Base-by-base conservation (phyloP, 2,888 invertebrate species). In the Cheilosia scutellata region DNA sequence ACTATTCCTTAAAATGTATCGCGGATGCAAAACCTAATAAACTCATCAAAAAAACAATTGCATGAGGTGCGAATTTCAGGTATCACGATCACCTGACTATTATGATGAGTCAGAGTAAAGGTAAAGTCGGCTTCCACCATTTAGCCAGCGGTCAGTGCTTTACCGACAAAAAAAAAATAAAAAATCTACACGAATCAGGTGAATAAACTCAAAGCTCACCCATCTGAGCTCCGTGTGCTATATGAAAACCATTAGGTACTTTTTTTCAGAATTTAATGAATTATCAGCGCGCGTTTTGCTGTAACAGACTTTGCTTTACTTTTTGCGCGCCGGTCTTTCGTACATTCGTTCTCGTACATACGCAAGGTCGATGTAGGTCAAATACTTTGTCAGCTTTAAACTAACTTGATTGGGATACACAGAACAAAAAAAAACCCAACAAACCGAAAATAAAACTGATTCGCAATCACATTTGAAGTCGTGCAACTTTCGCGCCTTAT, bases 331-430 rank as follows among this genome's bases (percentile, higher is more conserved):
- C 51, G 16, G 27, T 11, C 16, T 1, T 20, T 11, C 20, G 5
- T 62, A 51, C n/a, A 25, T 11, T 9, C 58, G 55, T 51, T 57
- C 53, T 60, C 29, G 33, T 53, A 44, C n/a, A 55, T 51, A 79
- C 63, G 72, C 84, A 86, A 86, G 84, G 84, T 86, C 84, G 74
- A 80, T 80, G 49, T 76, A 86, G 84, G 84, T 86, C 84, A 86
- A 80, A 80, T 71, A 66, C 84, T 86, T 86, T 86, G 80, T 66
- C 76, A 80, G 76, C 76, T 80, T 75, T 70, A 68, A 83, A 79
- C 70, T 70, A 55, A 78, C 53, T 74, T 75, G 75, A 75, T 75
- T 84, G 74, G 51, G 51, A 44, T 70, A 63, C 70, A 62, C 47
- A 47, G 49, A 53, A 60, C 11, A 33, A 47, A 65, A 40, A 47